phyloP scores from a whole-genome alignment of 2,888 invertebrate genomes.

The Trachelus troglodyta region DNA sequence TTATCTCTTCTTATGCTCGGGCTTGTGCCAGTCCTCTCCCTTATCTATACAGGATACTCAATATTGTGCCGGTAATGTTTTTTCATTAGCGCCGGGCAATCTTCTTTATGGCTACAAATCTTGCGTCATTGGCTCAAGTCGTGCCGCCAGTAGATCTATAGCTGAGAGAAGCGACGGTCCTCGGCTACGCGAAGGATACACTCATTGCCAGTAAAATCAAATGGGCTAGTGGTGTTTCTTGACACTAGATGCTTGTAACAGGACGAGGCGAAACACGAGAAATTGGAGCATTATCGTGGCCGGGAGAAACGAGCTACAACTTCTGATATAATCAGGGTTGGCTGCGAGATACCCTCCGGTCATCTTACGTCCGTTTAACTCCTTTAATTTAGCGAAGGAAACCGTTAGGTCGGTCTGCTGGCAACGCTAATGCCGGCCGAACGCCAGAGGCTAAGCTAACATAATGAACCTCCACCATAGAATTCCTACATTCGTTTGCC shows the following conservation, averaged over 20 bases:
- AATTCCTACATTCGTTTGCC: not conserved
- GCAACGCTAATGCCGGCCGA: constrained; percentile 57
- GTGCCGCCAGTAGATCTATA: not conserved
- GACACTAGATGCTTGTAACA: not conserved
- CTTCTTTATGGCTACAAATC: constrained; percentile 63
- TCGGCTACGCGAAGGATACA: not conserved
- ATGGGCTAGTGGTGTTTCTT: not conserved
- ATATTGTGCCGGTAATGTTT: constrained; percentile 60
- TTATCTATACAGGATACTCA: constrained; percentile 35
- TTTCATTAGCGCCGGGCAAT: constrained; percentile 61
- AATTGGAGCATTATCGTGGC: constrained; percentile 5
- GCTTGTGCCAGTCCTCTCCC: not conserved
- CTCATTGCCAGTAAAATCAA: not conserved
- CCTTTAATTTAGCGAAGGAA: constrained; percentile 59
- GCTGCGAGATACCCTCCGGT: constrained; percentile 39
- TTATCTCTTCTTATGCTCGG: not conserved
- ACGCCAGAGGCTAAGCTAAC: constrained; percentile 54
- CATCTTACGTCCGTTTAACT: constrained; percentile 59
- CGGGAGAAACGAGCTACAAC: constrained; percentile 30
- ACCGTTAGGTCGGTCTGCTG: constrained; percentile 59
- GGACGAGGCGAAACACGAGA: not conserved
- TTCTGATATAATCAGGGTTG: constrained; percentile 50
- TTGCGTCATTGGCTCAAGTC: constrained; percentile 45
- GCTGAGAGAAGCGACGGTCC: not conserved
- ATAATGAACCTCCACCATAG: constrained; percentile 59